phyloP scores from a whole-genome alignment of 2,888 invertebrate genomes.

The Eilema sororculum region DNA sequence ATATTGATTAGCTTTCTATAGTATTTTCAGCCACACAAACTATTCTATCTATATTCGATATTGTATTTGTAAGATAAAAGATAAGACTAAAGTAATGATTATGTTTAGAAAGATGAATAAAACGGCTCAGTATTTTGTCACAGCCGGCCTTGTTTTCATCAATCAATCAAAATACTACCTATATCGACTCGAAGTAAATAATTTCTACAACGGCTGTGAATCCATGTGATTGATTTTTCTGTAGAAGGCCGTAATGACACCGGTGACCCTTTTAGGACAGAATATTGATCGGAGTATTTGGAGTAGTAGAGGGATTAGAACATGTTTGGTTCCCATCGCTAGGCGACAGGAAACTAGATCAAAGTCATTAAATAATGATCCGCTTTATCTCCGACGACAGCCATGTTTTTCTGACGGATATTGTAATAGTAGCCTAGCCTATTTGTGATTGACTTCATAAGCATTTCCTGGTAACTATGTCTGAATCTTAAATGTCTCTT shows the following conservation, averaged over 20 bases:
- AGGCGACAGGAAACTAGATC: slow-evolving; percentile 67
- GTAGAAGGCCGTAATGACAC: neutral
- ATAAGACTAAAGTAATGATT: neutral
- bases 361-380: slow-evolving; percentile 40
- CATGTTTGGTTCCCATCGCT: slow-evolving; percentile 73
- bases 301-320: slow-evolving; percentile 59
- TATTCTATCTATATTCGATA: neutral
- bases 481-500: neutral
- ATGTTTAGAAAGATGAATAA: neutral
- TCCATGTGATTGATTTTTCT: slow-evolving; percentile 11
- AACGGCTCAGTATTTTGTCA: neutral
- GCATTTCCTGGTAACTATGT: neutral
- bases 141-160: neutral
- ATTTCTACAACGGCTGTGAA: neutral
- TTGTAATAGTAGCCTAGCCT: neutral
- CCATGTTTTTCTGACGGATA: neutral
- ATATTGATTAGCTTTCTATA: neutral
- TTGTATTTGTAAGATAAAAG: neutral
- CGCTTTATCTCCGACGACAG: slow-evolving; percentile 10
- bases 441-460: neutral
- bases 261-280: slow-evolving; percentile 47
- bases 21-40: neutral
- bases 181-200: neutral
- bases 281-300: slow-evolving; percentile 65
- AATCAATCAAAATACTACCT: neutral